Evolutionary conservation across 2,888 invertebrate genomes (phyloP), one percentile per base, ranked within the genome.

Genomic region (Sesia apiformis): DNA sequence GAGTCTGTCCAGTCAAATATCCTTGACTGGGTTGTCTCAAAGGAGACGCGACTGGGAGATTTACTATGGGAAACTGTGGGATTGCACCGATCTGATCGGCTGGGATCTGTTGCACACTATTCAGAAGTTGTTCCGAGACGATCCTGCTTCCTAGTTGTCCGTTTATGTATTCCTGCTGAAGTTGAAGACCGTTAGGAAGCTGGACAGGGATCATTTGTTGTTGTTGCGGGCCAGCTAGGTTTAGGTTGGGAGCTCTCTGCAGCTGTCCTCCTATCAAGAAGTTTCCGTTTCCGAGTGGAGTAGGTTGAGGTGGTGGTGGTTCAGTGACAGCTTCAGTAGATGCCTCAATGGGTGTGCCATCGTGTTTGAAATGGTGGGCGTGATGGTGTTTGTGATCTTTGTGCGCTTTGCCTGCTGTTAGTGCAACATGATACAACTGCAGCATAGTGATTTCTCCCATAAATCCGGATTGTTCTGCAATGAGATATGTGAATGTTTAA

Each of bases 311-410:
- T 38, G 87, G 80, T 0, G 93, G 89, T 0, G 84, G 77, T 40
- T 91, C 91, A 0, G 92, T 89, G 0, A 90, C 90, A 0, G 91
- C 86, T 50, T 93, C 91, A 0, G 93, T 89, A 5, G 93, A 81
- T 3, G 92, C 90, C 5, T 92, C 92, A 7, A 93, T 76, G 8
- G 91, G 90, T 8, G 86, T 89, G 0, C 94, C 95, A 60, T 94
- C 93, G 70, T 94, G 94, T 66, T 93, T 94, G 70, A 93, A 94
- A 67, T 94, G 94, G 73, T 95, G 95, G 0, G 92, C 95, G 78
- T 96, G 96, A 72, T 96, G 96, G 70, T 96, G 96, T 70, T 96
- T 96, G 80, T 96, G 96, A 70, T 96, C 95, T 61, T 93, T 94
- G 81, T 96, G 96, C 0, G 96, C 96, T 78, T 96, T 96, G 0